Evolutionary conservation across 2,113 vertebrate species (phyloP).

Genomic region (Nibea albiflora): DNA sequence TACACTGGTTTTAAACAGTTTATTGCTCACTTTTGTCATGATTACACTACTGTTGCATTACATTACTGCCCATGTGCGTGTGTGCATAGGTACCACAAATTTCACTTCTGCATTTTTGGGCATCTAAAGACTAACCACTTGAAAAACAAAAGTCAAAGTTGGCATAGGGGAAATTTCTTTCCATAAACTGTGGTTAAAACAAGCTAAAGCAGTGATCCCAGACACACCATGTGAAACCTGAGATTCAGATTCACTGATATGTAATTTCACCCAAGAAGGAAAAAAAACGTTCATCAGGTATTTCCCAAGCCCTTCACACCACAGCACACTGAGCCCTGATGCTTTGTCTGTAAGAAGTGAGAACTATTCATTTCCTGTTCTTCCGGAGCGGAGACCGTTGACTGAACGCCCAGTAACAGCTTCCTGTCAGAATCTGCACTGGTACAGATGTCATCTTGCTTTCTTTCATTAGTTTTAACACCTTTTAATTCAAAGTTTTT

Average conservation of each 20-base stretch:
- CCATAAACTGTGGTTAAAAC: neutral
- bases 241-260: neutral
- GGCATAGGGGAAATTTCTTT: too few species aligned
- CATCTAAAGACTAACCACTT: neutral
- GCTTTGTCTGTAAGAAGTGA: conserved; percentile 47
- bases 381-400: neutral
- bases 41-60: too few species aligned
- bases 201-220: neutral
- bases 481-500: neutral
- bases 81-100: neutral
- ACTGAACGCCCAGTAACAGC: neutral
- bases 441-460: neutral
- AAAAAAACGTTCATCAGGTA: too few species aligned
- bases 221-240: neutral
- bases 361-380: conserved; percentile 43
- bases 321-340: too few species aligned
- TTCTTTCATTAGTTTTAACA: neutral
- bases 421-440: neutral
- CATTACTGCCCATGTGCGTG: too few species aligned
- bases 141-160: neutral
- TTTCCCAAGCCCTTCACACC: neutral
- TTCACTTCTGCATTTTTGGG: neutral
- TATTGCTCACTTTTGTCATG: too few species aligned
- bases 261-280: conserved; percentile 6
- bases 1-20: too few species aligned